Conservation (phyloP, 1,140 invertebrate species). For the Pectinophora gossypiella region DNA sequence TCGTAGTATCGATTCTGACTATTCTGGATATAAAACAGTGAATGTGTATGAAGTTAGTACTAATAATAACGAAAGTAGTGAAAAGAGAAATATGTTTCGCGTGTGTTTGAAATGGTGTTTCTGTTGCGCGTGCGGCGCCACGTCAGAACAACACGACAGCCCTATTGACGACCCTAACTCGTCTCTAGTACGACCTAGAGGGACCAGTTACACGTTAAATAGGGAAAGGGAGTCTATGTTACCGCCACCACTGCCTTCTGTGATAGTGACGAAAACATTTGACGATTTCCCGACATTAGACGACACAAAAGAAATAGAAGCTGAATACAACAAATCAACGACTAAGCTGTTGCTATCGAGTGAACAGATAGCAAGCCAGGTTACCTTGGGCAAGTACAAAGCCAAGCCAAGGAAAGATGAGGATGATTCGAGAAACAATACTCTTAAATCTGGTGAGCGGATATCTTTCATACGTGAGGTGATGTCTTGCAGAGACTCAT, state of each 20-base stretch:
- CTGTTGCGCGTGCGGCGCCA: conserved; percentile 32
- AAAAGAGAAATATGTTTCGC: conserved; percentile 23
- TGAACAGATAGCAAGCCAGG: conserved; percentile 35
- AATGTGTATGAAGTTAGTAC: conserved; percentile 43
- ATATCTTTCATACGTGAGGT: conserved; percentile 57
- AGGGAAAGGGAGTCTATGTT: conserved; percentile 19
- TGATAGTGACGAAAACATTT: conserved; percentile 25
- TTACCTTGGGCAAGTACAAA: conserved; percentile 21
- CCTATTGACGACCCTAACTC: conserved; percentile 40
- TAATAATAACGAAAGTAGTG: conserved; percentile 15
- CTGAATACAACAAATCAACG: conserved; percentile 46
- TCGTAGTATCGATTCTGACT: conserved; percentile 17
- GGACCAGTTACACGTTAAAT: conserved; percentile 49
- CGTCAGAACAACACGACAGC: conserved; percentile 23
- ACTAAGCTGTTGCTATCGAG: conserved; percentile 34
- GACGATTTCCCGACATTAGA: conserved; percentile 17
- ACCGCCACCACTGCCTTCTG: conserved; percentile 12
- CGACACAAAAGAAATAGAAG: conserved; percentile 14
- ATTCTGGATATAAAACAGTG: conserved; percentile 33
- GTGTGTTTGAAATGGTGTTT: conserved; percentile 33
- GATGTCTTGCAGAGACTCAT: conserved; percentile 47
- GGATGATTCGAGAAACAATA: conserved; percentile 19
- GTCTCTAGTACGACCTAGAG: conserved; percentile 38
- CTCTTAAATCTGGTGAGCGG: conserved; percentile 60
- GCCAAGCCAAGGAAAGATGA: conserved; percentile 18